Evolutionary conservation across 2,113 vertebrate species (phyloP), one percentile per base, ranked within the genome.

Genomic region (Dolichallabes microphthalmus): DNA sequence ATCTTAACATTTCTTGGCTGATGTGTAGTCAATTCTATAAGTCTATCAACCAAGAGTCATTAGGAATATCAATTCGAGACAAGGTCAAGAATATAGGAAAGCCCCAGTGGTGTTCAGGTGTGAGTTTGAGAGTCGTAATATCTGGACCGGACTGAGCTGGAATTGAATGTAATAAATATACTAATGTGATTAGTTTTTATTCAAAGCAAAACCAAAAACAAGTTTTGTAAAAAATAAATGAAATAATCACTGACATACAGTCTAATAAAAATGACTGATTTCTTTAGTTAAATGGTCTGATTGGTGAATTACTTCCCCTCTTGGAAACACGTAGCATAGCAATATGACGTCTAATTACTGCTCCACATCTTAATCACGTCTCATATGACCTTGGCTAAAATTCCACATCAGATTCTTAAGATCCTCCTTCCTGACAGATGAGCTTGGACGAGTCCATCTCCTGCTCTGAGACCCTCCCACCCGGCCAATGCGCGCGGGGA

Each of bases 401-500:
- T 93, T 93, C 91, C 91, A 91, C 93, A 92, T 90, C 91, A 87
- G 93, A 45, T 93, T 91, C 93, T 95, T 96, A 96, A 94, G 91
- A 92, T 55, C 92, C 95, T 94, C 88, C 83, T 88, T 92, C 93
- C 94, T 95, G 94, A 95, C 93, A 94, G 95, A 95, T 95, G 94
- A 94, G 93, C 90, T 89, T 90, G 90, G 88, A 80, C 83, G 88
- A 93, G 92, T 93, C 91, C 92, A 92, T 95, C 93, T 90, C 90
- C 90, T 93, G 94, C 92, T 92, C 94, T 92, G 92, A 92, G 94
- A 95, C 94, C 93, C 92, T 94, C 95, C 96, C 93, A 96, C 95
- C 95, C 95, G 92, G 94, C 95, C 95, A 95, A 96, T 8, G 45
- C 95, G 84, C 94, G 94, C 93, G 93, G 91, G 96, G 92, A 97